Base-by-base conservation (phyloP, 1,140 invertebrate genomes). In the Drosophila erecta region DNA sequence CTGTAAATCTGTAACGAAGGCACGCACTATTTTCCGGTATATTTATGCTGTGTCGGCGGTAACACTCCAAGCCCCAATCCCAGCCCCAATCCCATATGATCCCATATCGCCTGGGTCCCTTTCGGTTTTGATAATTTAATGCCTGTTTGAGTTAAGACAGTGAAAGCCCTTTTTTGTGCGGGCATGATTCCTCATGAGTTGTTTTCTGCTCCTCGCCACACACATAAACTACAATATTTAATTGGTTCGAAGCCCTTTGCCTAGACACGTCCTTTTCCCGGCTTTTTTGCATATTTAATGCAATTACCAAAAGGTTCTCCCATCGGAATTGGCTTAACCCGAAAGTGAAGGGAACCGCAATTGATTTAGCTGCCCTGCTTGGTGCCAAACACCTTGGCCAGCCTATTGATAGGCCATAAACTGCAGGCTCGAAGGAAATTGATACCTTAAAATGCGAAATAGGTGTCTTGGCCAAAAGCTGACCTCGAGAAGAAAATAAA, bases 111-210 rank as follows among this genome's bases (percentile, higher is more conserved):
- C 15, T 3, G 51, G 64, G 66, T 57, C 69, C 67, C 40, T 66
- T 66, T 76, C 56, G 69, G 71, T 79, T 86, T 89, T 84, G 84
- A 89, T 89, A 89, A 89, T 89, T 89, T 89, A 89, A 89, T 89
- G 84, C 84, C 76, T 67, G 72, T 83, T 89, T 89, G 84, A 89
- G 84, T 79, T 87, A 81, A 76, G 72, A 77, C 71, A 44, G 40
- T 55, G 62, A 14, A 14, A 22, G 6, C 14, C 79, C 84, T 71
- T 76, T 78, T 77, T 81, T n/a, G 64, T n/a, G 64, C 49, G 50
- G 6, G 24, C 40, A 60, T 70, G 74, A 66, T 67, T 73, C 71
- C 73, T 61, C 74, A 78, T 86, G 73, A 85, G 51, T 62, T 69
- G 70, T 66, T 61, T 70, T 62, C 57, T 65, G 38, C 40, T 57